phyloP scores from a whole-genome alignment of 2,888 invertebrate genomes.

The Tetragonisca angustula region DNA sequence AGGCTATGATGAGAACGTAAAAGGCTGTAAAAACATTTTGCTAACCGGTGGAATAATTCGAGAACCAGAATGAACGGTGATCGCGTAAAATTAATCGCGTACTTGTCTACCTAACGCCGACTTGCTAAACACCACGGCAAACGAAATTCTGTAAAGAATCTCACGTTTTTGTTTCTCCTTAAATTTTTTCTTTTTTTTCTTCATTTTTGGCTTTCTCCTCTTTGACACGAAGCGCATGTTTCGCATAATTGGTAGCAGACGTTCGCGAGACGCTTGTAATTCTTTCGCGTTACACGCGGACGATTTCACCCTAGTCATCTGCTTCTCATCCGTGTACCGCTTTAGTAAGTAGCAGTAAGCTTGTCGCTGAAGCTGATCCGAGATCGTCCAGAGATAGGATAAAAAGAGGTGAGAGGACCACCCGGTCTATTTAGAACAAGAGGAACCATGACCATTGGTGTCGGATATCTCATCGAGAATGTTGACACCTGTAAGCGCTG shows the following conservation, averaged over 20 bases:
- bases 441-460: conserved; percentile 65
- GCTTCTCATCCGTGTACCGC: conserved; percentile 51
- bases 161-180: no score
- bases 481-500: conserved; percentile 73
- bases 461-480: conserved; percentile 71
- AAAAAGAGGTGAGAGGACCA: conserved; percentile 68
- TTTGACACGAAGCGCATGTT: background rate
- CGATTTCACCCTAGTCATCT: conserved; percentile 64
- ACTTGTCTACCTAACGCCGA: background rate
- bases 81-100: conserved; percentile 1
- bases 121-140: background rate
- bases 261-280: conserved; percentile 40
- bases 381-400: conserved; percentile 72
- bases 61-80: conserved; percentile 25
- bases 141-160: no score
- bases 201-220: background rate
- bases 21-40: conserved; percentile 57
- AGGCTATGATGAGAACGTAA: conserved; percentile 39
- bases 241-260: conserved; percentile 16
- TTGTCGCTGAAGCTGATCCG: conserved; percentile 62
- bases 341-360: conserved; percentile 63
- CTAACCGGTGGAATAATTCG: conserved; percentile 25
- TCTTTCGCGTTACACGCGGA: conserved; percentile 58
- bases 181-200: background rate
- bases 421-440: conserved; percentile 71